Base-by-base conservation (phyloP, 2,888 invertebrate genomes). In the Pristionchus maxplancki region DNA sequence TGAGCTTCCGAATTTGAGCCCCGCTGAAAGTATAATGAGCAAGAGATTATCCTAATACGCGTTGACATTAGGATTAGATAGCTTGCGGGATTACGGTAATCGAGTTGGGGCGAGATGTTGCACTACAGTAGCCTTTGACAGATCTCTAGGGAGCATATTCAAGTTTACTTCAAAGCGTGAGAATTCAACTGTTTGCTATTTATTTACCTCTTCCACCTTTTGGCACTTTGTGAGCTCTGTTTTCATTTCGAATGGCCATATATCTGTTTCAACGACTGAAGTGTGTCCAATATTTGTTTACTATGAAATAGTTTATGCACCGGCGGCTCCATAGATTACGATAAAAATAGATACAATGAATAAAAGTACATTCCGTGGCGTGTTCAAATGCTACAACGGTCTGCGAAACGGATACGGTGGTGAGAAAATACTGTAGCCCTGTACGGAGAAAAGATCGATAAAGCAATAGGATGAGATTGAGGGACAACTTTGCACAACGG, bases 401-500 rank as follows among this genome's bases (percentile, higher is more conserved):
- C 1, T 74, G 40, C 44, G 44, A 5, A n/a, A 20, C 0, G 24
- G 48, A 44, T 74, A 78, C 78, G 44, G 48, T 78, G 48, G 44
- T 37, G 71, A 71, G 71, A 37, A 20, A 34, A 71, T 37, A 24
- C 64, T n/a, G 28, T 78, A 44, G 78, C 78, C 78, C 78, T 78
- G 78, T 78, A n/a, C 40, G 28, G 78, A 78, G 78, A 28, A 28
- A 44, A 48, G 48, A 78, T 78, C 78, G 78, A 78, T 78, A 78
- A 78, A 78, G 78, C 78, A 13, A 34, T 20, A 40, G 9, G 13
- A 28, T 78, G 78, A 78, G 78, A 78, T 78, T 78, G 31, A 5
- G 15, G 37, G 71, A 48, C n/a, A 40, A 78, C 9, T 78, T 78
- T 78, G 78, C 48, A 78, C 78, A 78, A 78, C 78, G 78, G 78